Conservation (phyloP, 2,797 vertebrate genomes). For the Iguana delicatissima region DNA sequence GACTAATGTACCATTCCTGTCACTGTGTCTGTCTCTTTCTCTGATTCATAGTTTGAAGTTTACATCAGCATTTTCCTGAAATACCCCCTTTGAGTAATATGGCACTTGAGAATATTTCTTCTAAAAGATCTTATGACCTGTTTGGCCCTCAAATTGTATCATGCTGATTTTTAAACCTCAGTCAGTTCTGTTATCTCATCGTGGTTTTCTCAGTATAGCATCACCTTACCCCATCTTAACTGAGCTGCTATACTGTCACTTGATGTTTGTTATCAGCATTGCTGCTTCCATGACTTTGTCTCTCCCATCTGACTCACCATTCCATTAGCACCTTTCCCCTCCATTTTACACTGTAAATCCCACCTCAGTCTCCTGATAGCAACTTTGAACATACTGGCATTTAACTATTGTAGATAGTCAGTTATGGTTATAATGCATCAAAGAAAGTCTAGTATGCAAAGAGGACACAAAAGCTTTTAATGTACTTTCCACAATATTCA, state of each 20-base stretch:
- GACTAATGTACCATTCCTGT: conserved; percentile 3
- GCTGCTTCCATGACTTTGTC: conserved; percentile 22
- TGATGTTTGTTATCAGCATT: conserved; percentile 27
- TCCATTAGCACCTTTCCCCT: conserved; percentile 33
- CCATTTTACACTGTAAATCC: background rate
- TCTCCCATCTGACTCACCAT: conserved; percentile 33
- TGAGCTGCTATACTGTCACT: conserved; percentile 32
- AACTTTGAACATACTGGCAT: conserved; percentile 2
- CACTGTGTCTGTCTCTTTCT: conserved; percentile 4
- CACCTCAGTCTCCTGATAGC: conserved; percentile 2
- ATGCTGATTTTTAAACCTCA: conserved; percentile 47
- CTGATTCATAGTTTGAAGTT: conserved; percentile 15
- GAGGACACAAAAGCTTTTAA: background rate
- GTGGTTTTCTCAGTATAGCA: conserved; percentile 45
- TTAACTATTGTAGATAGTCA: conserved; percentile 24
- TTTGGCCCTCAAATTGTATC: conserved; percentile 30
- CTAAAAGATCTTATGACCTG: conserved; percentile 23
- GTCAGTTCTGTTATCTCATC: conserved; percentile 46
- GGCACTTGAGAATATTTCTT: conserved; percentile 26
- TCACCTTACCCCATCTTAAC: conserved; percentile 41
- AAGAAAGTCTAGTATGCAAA: background rate
- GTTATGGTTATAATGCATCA: background rate
- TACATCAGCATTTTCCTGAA: conserved; percentile 46
- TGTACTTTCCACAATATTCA: background rate
- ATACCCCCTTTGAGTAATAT: conserved; percentile 27